phyloP scores from a whole-genome alignment of 2,113 vertebrate genomes.

The Phylloscopus whistleri region DNA sequence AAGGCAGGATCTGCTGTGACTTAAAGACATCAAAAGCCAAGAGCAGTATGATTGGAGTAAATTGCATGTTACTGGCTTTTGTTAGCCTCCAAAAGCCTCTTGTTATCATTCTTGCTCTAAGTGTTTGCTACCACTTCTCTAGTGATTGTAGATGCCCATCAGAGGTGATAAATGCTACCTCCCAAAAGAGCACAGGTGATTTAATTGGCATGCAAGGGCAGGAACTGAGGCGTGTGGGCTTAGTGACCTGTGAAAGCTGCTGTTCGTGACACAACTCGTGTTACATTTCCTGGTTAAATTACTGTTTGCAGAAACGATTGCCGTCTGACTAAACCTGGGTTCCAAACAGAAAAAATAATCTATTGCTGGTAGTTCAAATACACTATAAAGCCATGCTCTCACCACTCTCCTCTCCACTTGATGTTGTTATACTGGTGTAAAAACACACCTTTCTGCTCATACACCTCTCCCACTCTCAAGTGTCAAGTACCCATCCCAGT shows the following conservation, averaged over 20 bases:
- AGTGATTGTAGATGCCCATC: constrained; percentile 67
- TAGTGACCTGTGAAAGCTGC: not conserved
- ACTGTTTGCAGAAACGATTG: constrained; percentile 16
- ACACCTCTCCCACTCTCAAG: not conserved
- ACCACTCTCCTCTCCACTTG: not conserved
- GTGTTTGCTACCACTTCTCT: constrained; percentile 29
- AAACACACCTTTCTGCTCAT: not conserved
- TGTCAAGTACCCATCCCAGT: not conserved
- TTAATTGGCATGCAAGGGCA: constrained; percentile 36
- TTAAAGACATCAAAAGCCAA: constrained; percentile 68
- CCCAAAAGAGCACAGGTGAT: constrained; percentile 24
- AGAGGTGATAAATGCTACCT: constrained; percentile 61
- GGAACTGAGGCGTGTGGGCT: not conserved
- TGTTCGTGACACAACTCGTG: not conserved
- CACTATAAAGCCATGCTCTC: not conserved
- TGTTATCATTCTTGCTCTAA: constrained; percentile 66
- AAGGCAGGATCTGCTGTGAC: constrained; percentile 55
- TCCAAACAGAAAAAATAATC: not conserved
- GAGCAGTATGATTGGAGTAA: constrained; percentile 50
- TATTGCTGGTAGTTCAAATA: not conserved
- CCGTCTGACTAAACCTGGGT: not conserved
- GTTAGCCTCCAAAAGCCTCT: constrained; percentile 57
- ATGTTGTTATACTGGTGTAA: not conserved
- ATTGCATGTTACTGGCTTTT: constrained; percentile 48
- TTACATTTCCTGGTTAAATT: not conserved